These are phyloP conservation scores for Scomberomorus guttatus DNA, from an alignment of 2,797 vertebrate species.

Conservation along the genomic window DNA sequence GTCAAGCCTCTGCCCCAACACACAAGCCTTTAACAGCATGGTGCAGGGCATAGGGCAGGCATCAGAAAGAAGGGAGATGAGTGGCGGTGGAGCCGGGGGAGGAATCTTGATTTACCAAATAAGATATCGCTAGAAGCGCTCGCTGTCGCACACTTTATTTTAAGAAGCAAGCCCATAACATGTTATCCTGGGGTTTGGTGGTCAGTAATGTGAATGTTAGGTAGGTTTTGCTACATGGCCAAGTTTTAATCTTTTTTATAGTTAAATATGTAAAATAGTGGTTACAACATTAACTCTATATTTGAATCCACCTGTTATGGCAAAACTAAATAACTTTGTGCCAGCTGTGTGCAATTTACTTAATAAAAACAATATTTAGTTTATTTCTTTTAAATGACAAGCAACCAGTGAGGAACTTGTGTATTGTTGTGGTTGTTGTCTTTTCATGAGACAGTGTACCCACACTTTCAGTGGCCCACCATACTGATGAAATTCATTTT, in stretches of 20 bases:
- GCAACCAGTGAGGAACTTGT: conserved; percentile 33
- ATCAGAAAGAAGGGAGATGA: conserved; percentile 71
- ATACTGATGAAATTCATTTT: conserved; percentile 74
- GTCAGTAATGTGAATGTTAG: conserved; percentile 15
- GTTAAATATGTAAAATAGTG: conserved; percentile 4
- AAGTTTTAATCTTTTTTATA: neutral
- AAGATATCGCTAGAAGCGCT: conserved; percentile 25
- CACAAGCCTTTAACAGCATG: conserved; percentile 79
- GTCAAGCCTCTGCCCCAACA: conserved; percentile 76
- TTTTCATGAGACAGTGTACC: conserved; percentile 49
- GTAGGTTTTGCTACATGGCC: neutral
- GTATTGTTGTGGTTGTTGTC: conserved; percentile 51
- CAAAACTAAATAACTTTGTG: conserved; percentile 1
- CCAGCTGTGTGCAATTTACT: neutral
- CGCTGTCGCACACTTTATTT: conserved; percentile 37
- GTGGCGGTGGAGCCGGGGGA: conserved; percentile 45
- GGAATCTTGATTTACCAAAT: conserved; percentile 18
- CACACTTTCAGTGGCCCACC: conserved; percentile 52
- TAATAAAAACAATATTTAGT: neutral
- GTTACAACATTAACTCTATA: neutral
- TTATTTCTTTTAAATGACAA: conserved; percentile 35
- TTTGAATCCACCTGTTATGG: conserved; percentile 40
- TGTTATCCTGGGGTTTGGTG: neutral
- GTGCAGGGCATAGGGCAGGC: conserved; percentile 72
- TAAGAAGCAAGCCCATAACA: conserved; percentile 14